Base-by-base conservation (phyloP, 2,797 vertebrate species). In the Telmatherina bonti region DNA sequence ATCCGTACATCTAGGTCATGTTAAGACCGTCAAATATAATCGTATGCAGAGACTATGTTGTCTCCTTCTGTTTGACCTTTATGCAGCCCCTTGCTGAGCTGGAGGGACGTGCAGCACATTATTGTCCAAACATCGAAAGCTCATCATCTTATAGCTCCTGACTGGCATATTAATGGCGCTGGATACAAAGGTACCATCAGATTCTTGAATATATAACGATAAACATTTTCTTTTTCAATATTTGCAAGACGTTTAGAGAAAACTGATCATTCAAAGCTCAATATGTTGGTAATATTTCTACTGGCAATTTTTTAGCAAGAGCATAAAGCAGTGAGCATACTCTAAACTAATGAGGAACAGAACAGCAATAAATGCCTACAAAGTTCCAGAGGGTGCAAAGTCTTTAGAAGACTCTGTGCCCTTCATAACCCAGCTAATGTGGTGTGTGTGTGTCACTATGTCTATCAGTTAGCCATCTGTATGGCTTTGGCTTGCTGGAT, bases 101-200 rank as follows among this genome's bases (percentile, higher is more conserved):
- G 97, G 97, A 96, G 97, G 91, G 97, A 98, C 54, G 93, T 99
- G 82, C 97, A 99, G 88, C 97, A 99, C 92, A 96, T 99, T 83
- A 96, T 99, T 81, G 96, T 98, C 65, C 95, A 89, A 72, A 97
- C 97, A 75, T 97, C 97, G 79, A 95, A 95, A 83, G 84, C 95
- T 74, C 94, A 93, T 91, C 96, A 95, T 88, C 94, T 98, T 69
- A 91, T 84, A 76, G 96, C 96, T 79, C 94, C 95, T 29, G 97
- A 98, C 93, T 99, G 97, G 97, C 95, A 92, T 87, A 92, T 92
- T 67, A 99, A 99, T 88, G 96, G 95, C 51, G 97, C 97, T 71
- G 97, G 97, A 92, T 95, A 95, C 92, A 95, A 95, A 91, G 97
- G 97, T 98, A 91, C 67, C 57, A 15, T 30, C 16, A 36, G 5